Evolutionary conservation across 92 coral and sea anemone species (phyloP).

Genomic region (Actinostola sp.): DNA sequence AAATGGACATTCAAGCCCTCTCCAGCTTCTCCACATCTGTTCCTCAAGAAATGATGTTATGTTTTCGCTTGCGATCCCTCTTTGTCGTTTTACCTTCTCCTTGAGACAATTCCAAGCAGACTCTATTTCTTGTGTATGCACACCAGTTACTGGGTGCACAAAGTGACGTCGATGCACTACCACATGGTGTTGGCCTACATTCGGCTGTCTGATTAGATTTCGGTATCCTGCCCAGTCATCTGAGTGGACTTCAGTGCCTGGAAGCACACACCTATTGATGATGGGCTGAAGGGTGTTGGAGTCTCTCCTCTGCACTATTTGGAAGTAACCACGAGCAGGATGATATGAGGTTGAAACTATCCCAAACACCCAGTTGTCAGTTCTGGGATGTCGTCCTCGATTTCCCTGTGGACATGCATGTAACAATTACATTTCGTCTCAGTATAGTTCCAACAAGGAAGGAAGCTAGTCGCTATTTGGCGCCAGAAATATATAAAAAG

Average conservation of each 20-base stretch:
- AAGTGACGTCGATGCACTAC: slow-evolving; percentile 17
- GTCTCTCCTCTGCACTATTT: slow-evolving; percentile 25
- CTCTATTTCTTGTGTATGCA: slow-evolving; percentile 31
- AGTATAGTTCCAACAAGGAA: too few species aligned
- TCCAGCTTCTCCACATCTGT: slow-evolving; percentile 33
- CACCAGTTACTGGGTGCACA: slow-evolving; percentile 32
- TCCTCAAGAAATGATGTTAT: slow-evolving; percentile 17
- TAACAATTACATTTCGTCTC: too few species aligned
- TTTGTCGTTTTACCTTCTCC: neutral
- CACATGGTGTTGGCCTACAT: slow-evolving; percentile 10
- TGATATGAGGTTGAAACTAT: slow-evolving; percentile 13
- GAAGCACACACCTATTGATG: slow-evolving; percentile 11
- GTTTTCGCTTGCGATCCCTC: slow-evolving; percentile 15
- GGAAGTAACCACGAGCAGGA: slow-evolving; percentile 26
- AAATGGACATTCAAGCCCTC: neutral
- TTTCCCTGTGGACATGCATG: too few species aligned
- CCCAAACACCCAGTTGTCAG: slow-evolving; percentile 30
- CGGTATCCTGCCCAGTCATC: slow-evolving; percentile 43
- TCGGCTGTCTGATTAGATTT: slow-evolving; percentile 8
- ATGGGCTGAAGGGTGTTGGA: slow-evolving; percentile 17
- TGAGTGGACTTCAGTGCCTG: slow-evolving; percentile 25
- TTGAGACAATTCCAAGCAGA: slow-evolving; percentile 34
- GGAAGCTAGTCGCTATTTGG: too few species aligned
- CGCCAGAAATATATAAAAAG: too few species aligned
- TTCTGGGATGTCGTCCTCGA: slow-evolving; percentile 25